Percentiles rank a stretch among this genome's conserved stretches.
Evolutionary conservation across 2,113 vertebrate species (phyloP).

Genomic region (Passer montanus): DNA sequence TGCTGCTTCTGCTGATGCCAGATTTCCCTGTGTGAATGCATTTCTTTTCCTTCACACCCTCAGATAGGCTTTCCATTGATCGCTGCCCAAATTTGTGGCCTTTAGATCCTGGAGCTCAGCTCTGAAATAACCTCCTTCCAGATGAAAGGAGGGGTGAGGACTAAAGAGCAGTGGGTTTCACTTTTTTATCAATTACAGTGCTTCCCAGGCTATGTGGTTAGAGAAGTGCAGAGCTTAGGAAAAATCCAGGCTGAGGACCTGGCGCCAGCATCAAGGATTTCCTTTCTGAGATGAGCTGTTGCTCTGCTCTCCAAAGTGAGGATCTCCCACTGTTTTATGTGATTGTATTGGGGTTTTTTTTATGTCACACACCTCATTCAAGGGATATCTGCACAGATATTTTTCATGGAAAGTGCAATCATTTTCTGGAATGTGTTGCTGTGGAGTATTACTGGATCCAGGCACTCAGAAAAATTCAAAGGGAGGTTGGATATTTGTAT

Average conservation of each 20-base stretch:
- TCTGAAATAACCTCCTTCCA: background rate
- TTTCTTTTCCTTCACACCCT: background rate
- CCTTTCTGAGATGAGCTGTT: constrained; percentile 22
- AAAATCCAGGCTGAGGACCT: constrained; percentile 20
- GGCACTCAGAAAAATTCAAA: background rate
- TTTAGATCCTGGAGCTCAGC: background rate
- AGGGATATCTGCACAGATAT: background rate
- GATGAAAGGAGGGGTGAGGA: background rate
- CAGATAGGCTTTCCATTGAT: background rate
- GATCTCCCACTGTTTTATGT: constrained; percentile 46
- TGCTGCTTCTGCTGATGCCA: background rate
- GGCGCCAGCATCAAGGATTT: constrained; percentile 15
- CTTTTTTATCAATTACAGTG: background rate
- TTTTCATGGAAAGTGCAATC: background rate
- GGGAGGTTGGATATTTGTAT: background rate
- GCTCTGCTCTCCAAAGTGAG: background rate
- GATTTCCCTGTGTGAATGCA: background rate
- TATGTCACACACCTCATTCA: constrained; percentile 27
- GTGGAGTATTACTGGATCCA: background rate
- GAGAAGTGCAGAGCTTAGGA: background rate
- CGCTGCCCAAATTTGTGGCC: background rate
- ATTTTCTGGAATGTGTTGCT: background rate
- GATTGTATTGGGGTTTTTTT: background rate
- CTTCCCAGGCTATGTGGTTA: background rate
- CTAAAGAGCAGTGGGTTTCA: background rate